Conservation (phyloP, 2,113 vertebrate species). For the Myiagra hebetior region DNA sequence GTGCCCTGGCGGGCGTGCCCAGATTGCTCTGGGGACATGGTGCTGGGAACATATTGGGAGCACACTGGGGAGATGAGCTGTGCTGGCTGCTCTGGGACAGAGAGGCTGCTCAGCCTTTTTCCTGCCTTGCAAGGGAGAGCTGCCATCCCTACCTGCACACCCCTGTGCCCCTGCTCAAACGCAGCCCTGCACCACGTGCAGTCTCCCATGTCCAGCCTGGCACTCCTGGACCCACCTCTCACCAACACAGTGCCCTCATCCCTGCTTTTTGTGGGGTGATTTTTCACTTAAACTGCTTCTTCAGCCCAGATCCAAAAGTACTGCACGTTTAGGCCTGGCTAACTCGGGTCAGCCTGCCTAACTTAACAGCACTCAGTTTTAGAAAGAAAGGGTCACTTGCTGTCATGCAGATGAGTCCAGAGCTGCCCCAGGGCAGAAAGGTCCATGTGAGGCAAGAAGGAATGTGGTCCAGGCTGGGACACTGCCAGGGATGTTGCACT, state of each 20-base stretch:
- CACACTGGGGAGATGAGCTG: neutral
- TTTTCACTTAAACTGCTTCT: neutral
- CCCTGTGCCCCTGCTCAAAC: neutral
- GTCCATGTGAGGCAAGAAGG: neutral
- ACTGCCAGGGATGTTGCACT: neutral
- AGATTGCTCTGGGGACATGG: accelerated
- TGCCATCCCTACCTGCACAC: neutral
- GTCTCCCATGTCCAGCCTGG: neutral
- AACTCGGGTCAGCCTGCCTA: accelerated
- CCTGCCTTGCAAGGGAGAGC: neutral
- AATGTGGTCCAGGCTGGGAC: accelerated
- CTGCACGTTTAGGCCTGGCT: neutral
- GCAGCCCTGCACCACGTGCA: neutral
- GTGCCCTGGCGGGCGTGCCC: neutral
- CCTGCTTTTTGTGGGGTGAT: neutral
- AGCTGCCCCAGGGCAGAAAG: neutral
- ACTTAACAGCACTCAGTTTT: neutral
- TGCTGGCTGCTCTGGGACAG: neutral
- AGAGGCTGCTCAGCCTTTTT: neutral
- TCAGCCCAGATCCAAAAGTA: neutral
- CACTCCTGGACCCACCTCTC: accelerated
- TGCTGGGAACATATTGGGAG: neutral
- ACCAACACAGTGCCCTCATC: neutral
- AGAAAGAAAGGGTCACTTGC: neutral
- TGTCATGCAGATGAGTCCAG: accelerated